A percentile compares a stretch with the other conserved stretches of the same genome.
Evolutionary conservation across 2,113 vertebrate genomes (phyloP).

Genomic region (Brachyhypopomus occidentalis): DNA sequence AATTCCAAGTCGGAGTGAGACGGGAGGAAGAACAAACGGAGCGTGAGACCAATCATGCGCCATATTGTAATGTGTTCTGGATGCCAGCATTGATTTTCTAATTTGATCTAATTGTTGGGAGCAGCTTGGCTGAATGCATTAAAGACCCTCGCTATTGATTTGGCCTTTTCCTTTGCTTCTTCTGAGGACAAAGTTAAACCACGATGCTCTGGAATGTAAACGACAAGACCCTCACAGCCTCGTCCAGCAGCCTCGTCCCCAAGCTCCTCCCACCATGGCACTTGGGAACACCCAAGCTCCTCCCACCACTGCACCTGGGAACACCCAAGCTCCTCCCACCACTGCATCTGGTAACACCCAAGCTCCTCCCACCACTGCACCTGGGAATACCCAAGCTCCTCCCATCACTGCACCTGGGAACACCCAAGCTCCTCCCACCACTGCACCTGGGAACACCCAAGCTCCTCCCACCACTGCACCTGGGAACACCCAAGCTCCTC

Average conservation of each 20-base stretch:
- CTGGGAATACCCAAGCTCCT: too few relatives aligned
- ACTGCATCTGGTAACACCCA: too few relatives aligned
- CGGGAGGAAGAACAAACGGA: conserved; percentile 45
- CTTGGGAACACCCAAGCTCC: too few relatives aligned
- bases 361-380: too few relatives aligned
- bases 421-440: too few relatives aligned
- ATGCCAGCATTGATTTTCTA: conserved; percentile 67
- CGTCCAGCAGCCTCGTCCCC: not conserved
- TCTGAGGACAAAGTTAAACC: conserved; percentile 30
- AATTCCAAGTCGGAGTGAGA: conserved; percentile 29
- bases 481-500: too few relatives aligned
- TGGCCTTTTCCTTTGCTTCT: conserved; percentile 41
- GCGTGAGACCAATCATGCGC: conserved; percentile 43
- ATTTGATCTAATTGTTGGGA: conserved; percentile 66
- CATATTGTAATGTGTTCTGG: conserved; percentile 63
- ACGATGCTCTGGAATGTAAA: conserved; percentile 7
- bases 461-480: too few relatives aligned
- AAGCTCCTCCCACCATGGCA: not conserved
- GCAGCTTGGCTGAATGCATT: conserved; percentile 63
- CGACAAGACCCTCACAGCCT: not conserved
- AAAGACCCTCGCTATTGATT: conserved; percentile 63
- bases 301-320: too few relatives aligned
- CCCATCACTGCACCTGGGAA: too few relatives aligned
- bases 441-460: too few relatives aligned
- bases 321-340: not conserved